A percentile compares a stretch with the other conserved stretches of the same genome.
Evolutionary conservation across 1,140 invertebrate species (phyloP).

Genomic region (Platyscapa corneri): DNA sequence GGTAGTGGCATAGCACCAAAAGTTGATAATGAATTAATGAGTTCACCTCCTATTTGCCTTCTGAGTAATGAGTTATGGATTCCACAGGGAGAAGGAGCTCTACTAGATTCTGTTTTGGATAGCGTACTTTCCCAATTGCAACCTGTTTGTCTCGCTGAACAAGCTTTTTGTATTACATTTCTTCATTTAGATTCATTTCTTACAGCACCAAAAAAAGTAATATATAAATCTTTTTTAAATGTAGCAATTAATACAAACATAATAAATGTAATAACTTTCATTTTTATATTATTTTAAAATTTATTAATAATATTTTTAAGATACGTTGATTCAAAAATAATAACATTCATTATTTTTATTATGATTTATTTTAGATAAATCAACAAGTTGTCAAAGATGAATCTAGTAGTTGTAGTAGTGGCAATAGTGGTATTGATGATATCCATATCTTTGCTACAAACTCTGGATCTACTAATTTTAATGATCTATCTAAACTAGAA

Average conservation of each 20-base stretch:
- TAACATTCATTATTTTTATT: no score
- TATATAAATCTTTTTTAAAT: background rate
- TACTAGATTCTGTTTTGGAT: conserved; percentile 83
- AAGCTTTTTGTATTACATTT: conserved; percentile 96
- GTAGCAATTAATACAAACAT: background rate
- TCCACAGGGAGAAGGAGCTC: conserved; percentile 68
- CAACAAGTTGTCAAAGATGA: conserved; percentile 58
- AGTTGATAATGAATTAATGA: conserved; percentile 43
- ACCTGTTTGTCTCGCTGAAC: conserved; percentile 93
- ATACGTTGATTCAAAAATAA: no score
- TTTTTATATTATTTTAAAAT: background rate
- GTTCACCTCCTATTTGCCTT: conserved; percentile 64
- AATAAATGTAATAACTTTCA: background rate
- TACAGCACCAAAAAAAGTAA: conserved; percentile 71
- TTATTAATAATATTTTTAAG: conserved; percentile 15
- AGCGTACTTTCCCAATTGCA: conserved; percentile 91
- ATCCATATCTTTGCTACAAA: conserved; percentile 60
- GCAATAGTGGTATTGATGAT: conserved; percentile 45
- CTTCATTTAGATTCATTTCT: conserved; percentile 87
- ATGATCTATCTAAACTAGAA: conserved; percentile 78
- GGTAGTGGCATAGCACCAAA: conserved; percentile 14
- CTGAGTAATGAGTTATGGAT: conserved; percentile 67
- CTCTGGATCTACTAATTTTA: conserved; percentile 66
- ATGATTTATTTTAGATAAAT: conserved; percentile 27
- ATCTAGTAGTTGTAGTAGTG: conserved; percentile 61